phyloP scores from a whole-genome alignment of 2,797 vertebrate genomes.

The Malurus leucopterus region DNA sequence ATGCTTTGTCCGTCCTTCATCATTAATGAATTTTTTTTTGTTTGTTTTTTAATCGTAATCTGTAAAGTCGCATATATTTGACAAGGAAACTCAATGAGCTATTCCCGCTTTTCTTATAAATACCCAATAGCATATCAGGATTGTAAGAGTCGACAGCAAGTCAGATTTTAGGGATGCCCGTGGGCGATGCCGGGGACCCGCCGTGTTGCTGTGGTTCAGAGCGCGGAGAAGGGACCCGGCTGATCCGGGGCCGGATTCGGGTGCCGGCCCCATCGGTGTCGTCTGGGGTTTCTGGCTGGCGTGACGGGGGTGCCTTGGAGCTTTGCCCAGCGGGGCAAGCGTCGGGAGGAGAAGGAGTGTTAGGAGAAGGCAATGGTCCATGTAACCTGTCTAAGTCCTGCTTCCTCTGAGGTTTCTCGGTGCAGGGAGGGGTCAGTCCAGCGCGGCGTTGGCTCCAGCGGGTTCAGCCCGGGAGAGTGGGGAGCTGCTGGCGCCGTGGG shows the following conservation, averaged over 20 bases:
- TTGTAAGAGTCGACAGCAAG: slow-evolving; percentile 58
- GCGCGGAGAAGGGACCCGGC: neutral
- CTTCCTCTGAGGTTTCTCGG: slow-evolving; percentile 7
- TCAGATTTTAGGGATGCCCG: slow-evolving; percentile 57
- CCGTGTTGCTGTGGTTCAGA: neutral
- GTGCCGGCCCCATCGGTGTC: slow-evolving; percentile 44
- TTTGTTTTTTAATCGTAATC: slow-evolving; percentile 61
- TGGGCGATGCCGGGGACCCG: neutral
- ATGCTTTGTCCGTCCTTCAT: slow-evolving; percentile 77
- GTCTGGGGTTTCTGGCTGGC: slow-evolving; percentile 29
- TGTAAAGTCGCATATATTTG: slow-evolving; percentile 70
- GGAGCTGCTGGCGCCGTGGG: neutral
- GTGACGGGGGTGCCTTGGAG: slow-evolving; percentile 65
- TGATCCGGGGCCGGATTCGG: slow-evolving; percentile 28
- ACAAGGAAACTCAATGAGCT: slow-evolving; percentile 73
- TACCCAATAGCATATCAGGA: slow-evolving; percentile 72
- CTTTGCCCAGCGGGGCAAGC: slow-evolving; percentile 46
- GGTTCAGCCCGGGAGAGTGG: neutral
- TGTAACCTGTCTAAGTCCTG: slow-evolving; percentile 62
- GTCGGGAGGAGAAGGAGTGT: neutral
- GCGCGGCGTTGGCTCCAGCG: neutral
- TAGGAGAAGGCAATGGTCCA: slow-evolving; percentile 43
- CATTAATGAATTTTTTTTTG: slow-evolving; percentile 5
- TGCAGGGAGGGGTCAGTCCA: slow-evolving; percentile 15
- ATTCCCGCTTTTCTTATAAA: slow-evolving; percentile 67